Base-by-base conservation (phyloP, 2,797 vertebrate genomes). In the Tolypeutes matacus region DNA sequence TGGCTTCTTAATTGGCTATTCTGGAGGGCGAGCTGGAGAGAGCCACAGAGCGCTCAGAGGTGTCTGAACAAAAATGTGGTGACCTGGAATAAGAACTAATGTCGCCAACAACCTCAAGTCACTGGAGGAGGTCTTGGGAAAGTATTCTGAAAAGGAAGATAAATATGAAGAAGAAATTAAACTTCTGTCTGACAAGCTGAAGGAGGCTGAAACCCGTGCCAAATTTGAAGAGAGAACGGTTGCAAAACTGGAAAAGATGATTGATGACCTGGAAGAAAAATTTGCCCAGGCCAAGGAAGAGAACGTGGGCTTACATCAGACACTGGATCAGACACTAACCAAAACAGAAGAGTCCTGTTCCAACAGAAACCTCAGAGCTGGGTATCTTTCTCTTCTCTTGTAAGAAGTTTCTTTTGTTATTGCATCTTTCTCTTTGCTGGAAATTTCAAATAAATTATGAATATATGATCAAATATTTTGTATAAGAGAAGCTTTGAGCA, bases 131-230 rank as follows among this genome's bases (percentile, higher is more conserved):
- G 42, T 9, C 42, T 46, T 9, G 5, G 42, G 9, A 9, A 46
- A 99, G 99, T 99, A 99, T 98, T 99, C 99, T 1, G 99, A 99
- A 97, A 99, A 99, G 97, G 99, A 99, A 97, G 99, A 99, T 97
- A 99, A 99, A 97, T 99, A 99, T 0, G 99, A 99, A 98, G 99
- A 99, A 95, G 99, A 99, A 98, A 99, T 99, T 96, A 99, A 99
- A 98, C 97, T 99, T 96, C 99, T 99, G 95, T 98, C 98, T 77
- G 99, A 99, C 98, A 99, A 99, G 97, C 99, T 99, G n/a, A 99
- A 99, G 98, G 99, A 99, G 98, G 99, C 99, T 46, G 99, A 99
- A 98, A 99, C 99, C 34, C 99, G 99, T 86, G 99, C 99, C 1
- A 99, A 99, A 96, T 99, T 99, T 93, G 99, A 99, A 13, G 99